phyloP scores from a whole-genome alignment of 2,113 vertebrate species.

The Euleptes europaea region DNA sequence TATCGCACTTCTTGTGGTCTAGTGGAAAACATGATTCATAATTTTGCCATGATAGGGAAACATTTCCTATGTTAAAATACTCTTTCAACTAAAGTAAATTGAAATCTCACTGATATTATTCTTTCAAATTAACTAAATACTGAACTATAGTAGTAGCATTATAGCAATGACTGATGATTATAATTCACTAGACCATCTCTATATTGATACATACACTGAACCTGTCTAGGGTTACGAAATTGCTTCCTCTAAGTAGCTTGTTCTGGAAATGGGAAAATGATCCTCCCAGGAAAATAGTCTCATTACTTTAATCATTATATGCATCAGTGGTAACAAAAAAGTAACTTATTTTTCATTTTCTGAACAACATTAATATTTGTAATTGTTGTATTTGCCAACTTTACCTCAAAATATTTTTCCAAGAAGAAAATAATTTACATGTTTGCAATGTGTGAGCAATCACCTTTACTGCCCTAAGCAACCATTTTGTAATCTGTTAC shows the following conservation, averaged over 20 bases:
- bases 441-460: constrained; percentile 22
- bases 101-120: neutral
- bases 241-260: neutral
- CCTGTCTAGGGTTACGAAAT: constrained; percentile 8
- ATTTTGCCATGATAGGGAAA: neutral
- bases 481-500: constrained; percentile 49
- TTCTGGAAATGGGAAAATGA: neutral
- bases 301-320: constrained; percentile 13
- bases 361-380: constrained; percentile 12
- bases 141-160: neutral
- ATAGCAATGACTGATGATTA: constrained; percentile 11
- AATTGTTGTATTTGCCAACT: constrained; percentile 3
- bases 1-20: neutral
- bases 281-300: neutral
- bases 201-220: neutral
- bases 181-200: neutral
- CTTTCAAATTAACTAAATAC: neutral
- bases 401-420: neutral
- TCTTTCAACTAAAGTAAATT: neutral
- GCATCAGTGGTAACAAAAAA: neutral
- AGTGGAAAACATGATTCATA: neutral
- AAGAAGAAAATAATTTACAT: constrained; percentile 12
- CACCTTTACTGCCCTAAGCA: constrained; percentile 50
- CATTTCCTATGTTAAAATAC: neutral
- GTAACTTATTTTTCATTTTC: neutral